Evolutionary conservation across 1,140 invertebrate genomes (phyloP), one percentile per base, ranked within the genome.

Genomic region (Conus ventricosus): DNA sequence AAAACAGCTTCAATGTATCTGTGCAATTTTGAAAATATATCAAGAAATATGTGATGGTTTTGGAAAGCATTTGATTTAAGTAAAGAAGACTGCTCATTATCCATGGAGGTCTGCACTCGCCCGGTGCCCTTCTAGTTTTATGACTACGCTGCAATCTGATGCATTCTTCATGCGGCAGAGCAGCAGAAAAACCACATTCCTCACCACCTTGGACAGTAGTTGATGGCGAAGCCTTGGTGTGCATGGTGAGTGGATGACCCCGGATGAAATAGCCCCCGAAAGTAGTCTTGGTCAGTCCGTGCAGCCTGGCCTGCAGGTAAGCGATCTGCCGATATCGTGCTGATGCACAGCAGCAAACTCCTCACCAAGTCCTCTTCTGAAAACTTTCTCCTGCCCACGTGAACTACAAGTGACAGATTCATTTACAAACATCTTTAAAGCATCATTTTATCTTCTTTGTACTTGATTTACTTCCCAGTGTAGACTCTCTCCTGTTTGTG

Each of bases 311-410:
- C 93, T 97, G 97, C 4, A 97, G 95, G 94, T 96, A 97, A 63
- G 97, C 96, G 90, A 97, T 97, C 95, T 97, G 97, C 97, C 97
- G 89, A 97, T 97, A 92, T 97, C 97, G 89, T 97, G 92, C 97
- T 97, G 87, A 97, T 97, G 55, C 97, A 96, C 90, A 97, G 96
- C 53, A 97, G 92, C 17, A 97, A 95, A 95, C 97, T 97, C 88
- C 96, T 95, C n/a, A 96, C 97, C 54, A 97, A 95, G 94, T 97
- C 97, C 89, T 96, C 96, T 97, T 96, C 86, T 91, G 92, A 88
- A 96, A 96, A 89, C 90, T 60, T 67, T 87, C 78, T 27, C 91
- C 92, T 93, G 88, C 13, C 39, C 89, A 91, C 89, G 17, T 81
- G 39, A 39, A 39, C 39, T 39, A 39, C 39, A 39, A 1, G 39